Evolutionary conservation across 2,888 invertebrate species (phyloP), one percentile per base, ranked within the genome.

Genomic region (Eristalinus aeneus): DNA sequence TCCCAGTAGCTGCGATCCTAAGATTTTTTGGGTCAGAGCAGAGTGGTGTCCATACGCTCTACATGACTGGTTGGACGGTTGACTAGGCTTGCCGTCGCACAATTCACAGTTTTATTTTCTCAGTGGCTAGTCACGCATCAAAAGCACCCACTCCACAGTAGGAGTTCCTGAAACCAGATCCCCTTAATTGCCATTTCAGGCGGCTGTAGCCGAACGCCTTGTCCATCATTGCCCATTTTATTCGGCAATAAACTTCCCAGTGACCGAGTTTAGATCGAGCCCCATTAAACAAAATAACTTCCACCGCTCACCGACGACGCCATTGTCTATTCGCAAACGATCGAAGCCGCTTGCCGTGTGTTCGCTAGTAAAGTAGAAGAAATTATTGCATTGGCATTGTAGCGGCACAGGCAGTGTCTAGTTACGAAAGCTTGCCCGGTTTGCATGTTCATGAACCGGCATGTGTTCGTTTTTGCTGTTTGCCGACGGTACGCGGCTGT

Each of bases 321-420:
- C 46, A 8, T 1, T 46, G 46, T 46, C 16, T 16, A 5, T 16
- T 8, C 16, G 27, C 27, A 27, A 5, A 27, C 27, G 27, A 39
- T 5, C 46, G 46, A 46, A 46, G 16, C 46, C 46, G 46, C 46
- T 53, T 64, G 9, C 36, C 20, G 34, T 36, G 39, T 23, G 10
- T 34, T 2, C 16, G 11, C 27, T 31, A 16, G 65, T 65, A 53
- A 65, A 53, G 31, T 65, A 53, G 31, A 16, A 27, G 53, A 65
- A 53, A 22, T n/a, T 65, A 65, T 65, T 65, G 53, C 65, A 31
- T 56, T 68, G 34, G 64, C 46, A 68, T 34, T 68, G 68, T 34
- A 39, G 12, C 5, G 3, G 1, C n/a, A 39, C n/a, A 39, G n/a
- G 54, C 54, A 56, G 20, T 20, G 20, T 6, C 60, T 60, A 60